Evolutionary conservation across 2,888 invertebrate genomes (phyloP), one percentile per base, ranked within the genome.

Genomic region (Campoplex nolae): DNA sequence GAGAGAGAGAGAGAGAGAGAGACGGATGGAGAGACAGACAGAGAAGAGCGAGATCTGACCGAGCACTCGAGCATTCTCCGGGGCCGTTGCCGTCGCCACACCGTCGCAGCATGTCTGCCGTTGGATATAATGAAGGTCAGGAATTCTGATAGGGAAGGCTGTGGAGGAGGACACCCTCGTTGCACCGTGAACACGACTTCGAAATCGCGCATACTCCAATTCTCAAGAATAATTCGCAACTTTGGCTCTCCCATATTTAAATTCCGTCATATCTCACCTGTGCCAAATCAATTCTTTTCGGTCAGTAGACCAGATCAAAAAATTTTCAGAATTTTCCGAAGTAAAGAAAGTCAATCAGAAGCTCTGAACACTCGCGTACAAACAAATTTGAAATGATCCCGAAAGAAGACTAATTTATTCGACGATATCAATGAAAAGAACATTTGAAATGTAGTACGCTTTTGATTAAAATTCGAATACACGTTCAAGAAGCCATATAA

Each of bases 41-140:
- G 32, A 62, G 62, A 62, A 62, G 58, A 54, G 80, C 42, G 42
- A 71, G 51, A 85, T 79, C 87, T 82, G 88, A 84, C 62, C 73
- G 62, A 75, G 70, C 76, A 84, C 54, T 68, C 58, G 76, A 76
- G 68, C 83, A 78, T 79, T 75, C 76, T 78, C 68, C 71, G 84
- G 70, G 80, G 75, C 83, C 67, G 77, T 58, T 77, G 83, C 58
- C 78, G 82, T 71, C 78, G 82, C 84, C 77, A 65, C 56, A 83
- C 80, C 81, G 54, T 38, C 71, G 67, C 81, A 83, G 73, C 56
- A 56, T 58, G 83, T 86, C 80, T 79, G 75, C 80, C 68, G 79
- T 71, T 83, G 83, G 80, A 84, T 88, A 89, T 88, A 89, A 90
- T 84, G 88, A 89, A 89, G 85, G 88, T 84, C 89, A 85, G 83